Evolutionary conservation across 2,113 vertebrate genomes (phyloP).

Genomic region (Typhlomys cinereus): DNA sequence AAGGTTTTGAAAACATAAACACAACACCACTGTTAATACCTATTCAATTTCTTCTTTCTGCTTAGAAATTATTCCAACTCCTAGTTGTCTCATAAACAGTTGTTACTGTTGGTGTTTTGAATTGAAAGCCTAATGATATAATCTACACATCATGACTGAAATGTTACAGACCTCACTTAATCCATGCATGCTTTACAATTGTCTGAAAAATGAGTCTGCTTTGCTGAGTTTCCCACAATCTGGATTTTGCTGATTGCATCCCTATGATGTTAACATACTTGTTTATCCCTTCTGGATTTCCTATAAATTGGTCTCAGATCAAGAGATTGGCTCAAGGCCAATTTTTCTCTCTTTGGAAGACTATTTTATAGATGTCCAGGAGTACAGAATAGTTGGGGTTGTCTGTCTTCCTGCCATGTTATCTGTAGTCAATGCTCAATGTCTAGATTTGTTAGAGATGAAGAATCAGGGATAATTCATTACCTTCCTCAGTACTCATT

Average conservation of each 20-base stretch:
- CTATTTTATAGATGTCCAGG: background rate
- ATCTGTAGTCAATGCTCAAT: background rate
- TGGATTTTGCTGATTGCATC: slow-evolving; percentile 29
- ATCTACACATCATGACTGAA: background rate
- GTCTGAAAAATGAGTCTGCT: slow-evolving; percentile 42
- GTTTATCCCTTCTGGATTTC: slow-evolving; percentile 27
- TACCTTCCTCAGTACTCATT: background rate
- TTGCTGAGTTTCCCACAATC: background rate
- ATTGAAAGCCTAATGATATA: slow-evolving; percentile 13
- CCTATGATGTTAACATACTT: slow-evolving; percentile 4
- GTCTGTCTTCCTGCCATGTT: background rate
- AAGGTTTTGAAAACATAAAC: slow-evolving; percentile 1
- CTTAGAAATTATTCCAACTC: slow-evolving; percentile 31
- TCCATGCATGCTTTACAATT: slow-evolving; percentile 10
- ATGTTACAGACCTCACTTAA: slow-evolving; percentile 15
- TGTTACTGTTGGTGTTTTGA: slow-evolving; percentile 34
- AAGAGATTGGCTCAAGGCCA: slow-evolving; percentile 18
- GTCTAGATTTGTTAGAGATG: background rate
- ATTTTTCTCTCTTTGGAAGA: slow-evolving; percentile 34
- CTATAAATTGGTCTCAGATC: background rate
- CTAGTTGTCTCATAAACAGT: slow-evolving; percentile 13
- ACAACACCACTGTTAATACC: background rate
- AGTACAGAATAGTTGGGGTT: background rate
- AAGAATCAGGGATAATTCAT: slow-evolving; percentile 14
- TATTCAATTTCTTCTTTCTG: background rate